Conservation (phyloP, 2,888 invertebrate species). For the Galerucella calmariensis region DNA sequence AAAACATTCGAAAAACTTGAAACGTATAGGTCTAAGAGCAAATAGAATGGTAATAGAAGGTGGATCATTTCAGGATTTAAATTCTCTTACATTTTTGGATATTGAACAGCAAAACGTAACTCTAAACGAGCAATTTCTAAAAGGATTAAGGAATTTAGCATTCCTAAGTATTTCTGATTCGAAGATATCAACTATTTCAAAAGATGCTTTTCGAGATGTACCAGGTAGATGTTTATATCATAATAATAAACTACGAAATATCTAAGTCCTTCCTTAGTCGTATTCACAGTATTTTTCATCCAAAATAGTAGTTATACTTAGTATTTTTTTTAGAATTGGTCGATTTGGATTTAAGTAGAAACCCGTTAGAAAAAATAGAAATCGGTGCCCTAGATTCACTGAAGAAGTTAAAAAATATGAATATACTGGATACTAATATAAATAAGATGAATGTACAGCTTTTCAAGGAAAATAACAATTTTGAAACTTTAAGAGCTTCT, state of each 20-base stretch:
- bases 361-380: constrained; percentile 15
- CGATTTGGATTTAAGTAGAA: constrained; percentile 3
- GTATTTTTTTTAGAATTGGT: constrained; percentile 8
- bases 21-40: background rate
- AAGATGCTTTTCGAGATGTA: background rate
- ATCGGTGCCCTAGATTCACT: constrained; percentile 13
- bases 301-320: background rate
- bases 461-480: constrained; percentile 18
- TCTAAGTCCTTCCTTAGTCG: too few relatives aligned
- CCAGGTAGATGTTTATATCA: constrained; percentile 1
- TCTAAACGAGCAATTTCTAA: constrained; percentile 1
- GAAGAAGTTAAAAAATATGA: constrained; percentile 2
- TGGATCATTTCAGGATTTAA: constrained; percentile 9
- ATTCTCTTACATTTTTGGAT: background rate
- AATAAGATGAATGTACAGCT: constrained; percentile 2
- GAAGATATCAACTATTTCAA: background rate
- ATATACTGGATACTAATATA: background rate
- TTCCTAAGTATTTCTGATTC: constrained; percentile 2
- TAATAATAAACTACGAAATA: too few relatives aligned
- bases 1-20: constrained; percentile 8
- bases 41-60: constrained; percentile 11
- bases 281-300: too few relatives aligned
- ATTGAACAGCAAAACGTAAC: constrained; percentile 18
- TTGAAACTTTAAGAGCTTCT: constrained; percentile 2
- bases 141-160: background rate